A percentile compares a stretch with the other conserved stretches of the same genome.
Evolutionary conservation across 2,888 invertebrate species (phyloP).

Genomic region (Leucoptera coffeella): DNA sequence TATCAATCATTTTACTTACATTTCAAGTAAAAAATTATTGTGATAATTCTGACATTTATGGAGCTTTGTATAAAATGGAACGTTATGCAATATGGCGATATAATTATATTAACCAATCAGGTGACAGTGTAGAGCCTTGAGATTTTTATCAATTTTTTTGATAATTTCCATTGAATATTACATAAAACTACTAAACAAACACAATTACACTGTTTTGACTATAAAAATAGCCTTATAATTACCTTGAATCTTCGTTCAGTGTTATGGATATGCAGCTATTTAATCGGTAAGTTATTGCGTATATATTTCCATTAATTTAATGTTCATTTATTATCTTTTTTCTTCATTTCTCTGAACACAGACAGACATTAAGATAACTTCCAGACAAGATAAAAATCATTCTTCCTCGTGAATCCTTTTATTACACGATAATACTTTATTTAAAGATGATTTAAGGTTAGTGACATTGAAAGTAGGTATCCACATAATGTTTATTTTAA

Average conservation of each 20-base stretch:
- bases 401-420: too few species aligned
- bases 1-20: not conserved
- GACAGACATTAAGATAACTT: conserved; percentile 6
- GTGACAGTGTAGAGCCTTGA: conserved; percentile 32
- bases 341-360: conserved; percentile 4
- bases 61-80: not conserved
- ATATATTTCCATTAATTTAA: conserved; percentile 5
- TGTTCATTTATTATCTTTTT: conserved; percentile 5
- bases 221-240: conserved; percentile 8
- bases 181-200: conserved; percentile 25
- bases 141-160: too few species aligned
- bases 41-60: not conserved
- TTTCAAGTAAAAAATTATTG: not conserved
- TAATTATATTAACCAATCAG: conserved; percentile 31
- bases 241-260: conserved; percentile 9
- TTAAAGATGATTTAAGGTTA: too few species aligned
- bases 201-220: conserved; percentile 9
- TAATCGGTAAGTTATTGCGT: conserved; percentile 8
- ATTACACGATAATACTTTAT: too few species aligned
- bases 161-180: conserved; percentile 33
- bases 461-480: conserved; percentile 1
- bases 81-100: conserved; percentile 7
- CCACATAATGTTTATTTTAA: too few species aligned
- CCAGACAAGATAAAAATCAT: too few species aligned
- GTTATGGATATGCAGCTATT: conserved; percentile 7